Conservation (phyloP, 1,140 invertebrate genomes). For the Drosophila dunni region DNA sequence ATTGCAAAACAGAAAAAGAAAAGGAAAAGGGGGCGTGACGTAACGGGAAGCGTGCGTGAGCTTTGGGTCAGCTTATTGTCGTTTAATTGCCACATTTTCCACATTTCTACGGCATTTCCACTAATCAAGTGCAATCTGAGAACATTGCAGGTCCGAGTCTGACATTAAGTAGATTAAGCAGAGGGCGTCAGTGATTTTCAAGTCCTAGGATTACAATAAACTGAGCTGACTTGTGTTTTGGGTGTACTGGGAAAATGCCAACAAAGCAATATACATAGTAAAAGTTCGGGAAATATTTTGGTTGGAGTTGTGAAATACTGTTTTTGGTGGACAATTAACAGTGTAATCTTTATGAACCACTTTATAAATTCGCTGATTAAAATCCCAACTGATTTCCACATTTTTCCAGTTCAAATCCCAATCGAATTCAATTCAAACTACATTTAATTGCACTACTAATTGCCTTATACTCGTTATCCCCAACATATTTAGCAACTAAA, state of each 20-base stretch:
- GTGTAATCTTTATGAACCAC: too few species aligned
- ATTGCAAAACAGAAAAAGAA: constrained; percentile 37
- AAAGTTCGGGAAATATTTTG: too few species aligned
- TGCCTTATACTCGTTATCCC: too few species aligned
- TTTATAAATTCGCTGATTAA: too few species aligned
- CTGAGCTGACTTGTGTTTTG: not conserved
- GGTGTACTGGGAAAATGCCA: not conserved
- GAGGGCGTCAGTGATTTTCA: constrained; percentile 1
- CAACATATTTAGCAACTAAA: too few species aligned
- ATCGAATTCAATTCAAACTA: too few species aligned
- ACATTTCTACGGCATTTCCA: constrained; percentile 17
- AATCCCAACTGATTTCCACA: too few species aligned
- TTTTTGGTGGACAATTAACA: too few species aligned
- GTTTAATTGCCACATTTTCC: constrained; percentile 67
- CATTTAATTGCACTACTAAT: too few species aligned
- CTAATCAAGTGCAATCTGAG: constrained; percentile 27
- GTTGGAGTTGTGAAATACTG: too few species aligned
- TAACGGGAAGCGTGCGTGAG: constrained; percentile 34
- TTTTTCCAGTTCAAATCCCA: too few species aligned
- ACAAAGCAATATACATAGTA: not conserved
- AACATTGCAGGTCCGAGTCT: not conserved
- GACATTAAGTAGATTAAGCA: constrained; percentile 33
- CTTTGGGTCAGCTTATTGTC: constrained; percentile 72
- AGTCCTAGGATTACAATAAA: constrained; percentile 38
- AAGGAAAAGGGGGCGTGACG: constrained; percentile 1